Percentiles rank a stretch among this genome's conserved stretches.
Conservation (phyloP, 1,140 invertebrate species). For the Cydia splendana region DNA sequence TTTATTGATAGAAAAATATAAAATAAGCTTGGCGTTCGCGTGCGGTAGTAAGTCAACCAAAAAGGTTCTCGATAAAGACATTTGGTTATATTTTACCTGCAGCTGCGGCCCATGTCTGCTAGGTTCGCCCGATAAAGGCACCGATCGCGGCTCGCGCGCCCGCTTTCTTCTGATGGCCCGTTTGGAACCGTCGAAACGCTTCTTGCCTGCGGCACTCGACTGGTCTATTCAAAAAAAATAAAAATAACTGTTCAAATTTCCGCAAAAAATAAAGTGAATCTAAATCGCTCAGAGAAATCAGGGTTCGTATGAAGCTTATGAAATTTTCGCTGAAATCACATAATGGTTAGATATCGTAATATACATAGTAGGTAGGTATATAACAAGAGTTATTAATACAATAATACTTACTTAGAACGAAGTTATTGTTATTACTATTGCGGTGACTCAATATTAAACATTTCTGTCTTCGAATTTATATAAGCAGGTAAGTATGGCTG, state of each 20-base stretch:
- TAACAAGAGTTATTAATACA: neutral
- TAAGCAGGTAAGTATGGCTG: too few relatives aligned
- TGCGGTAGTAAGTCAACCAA: too few relatives aligned
- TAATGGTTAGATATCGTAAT: neutral
- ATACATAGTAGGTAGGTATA: too few relatives aligned
- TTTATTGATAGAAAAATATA: too few relatives aligned
- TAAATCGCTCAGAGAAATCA: neutral
- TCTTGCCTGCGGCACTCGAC: slow-evolving; percentile 32
- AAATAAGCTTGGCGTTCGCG: too few relatives aligned
- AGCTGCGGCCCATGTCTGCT: slow-evolving; percentile 55
- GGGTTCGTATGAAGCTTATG: neutral
- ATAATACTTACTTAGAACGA: too few relatives aligned
- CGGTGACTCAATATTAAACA: neutral
- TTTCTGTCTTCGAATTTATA: neutral
- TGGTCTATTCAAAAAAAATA: neutral
- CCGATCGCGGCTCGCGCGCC: slow-evolving; percentile 58
- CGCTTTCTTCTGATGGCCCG: slow-evolving; percentile 52
- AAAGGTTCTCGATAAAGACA: neutral
- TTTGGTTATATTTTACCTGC: slow-evolving; percentile 44
- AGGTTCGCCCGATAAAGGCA: slow-evolving; percentile 62
- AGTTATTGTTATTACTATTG: neutral
- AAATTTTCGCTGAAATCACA: neutral
- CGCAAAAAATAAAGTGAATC: neutral
- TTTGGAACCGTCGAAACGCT: slow-evolving; percentile 46
- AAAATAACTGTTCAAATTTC: neutral